Evolutionary conservation across 2,888 invertebrate genomes (phyloP), one percentile per base, ranked within the genome.

Genomic region (Noctua janthe): DNA sequence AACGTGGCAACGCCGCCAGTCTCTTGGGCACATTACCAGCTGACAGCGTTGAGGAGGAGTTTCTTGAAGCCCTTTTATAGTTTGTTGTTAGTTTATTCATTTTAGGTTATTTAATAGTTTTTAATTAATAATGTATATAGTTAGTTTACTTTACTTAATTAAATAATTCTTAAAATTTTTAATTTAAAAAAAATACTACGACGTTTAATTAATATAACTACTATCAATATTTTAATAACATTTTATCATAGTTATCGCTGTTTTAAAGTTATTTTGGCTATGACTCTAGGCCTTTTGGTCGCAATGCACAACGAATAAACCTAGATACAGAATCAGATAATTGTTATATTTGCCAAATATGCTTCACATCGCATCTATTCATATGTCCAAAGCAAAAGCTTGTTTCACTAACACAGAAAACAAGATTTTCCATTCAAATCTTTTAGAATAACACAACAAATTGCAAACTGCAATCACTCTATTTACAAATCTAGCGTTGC

Each of bases 401-500:
- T 20, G 10, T 51, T 15, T 39, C 15, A 20, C 20, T 5, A 15
- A 4, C 23, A n/a, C 17, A 66, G 2, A 49, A 72, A 73, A 81
- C 35, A 73, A 56, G 49, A 70, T 51, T 64, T 17, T 8, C 62
- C 20, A 69, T 64, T n/a, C 8, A 80, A 80, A 82, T 51, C 15
- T 23, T 54, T 54, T 66, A 72, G 10, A 75, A 62, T 23, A 71
- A 67, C 13, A 71, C 11, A 11, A 20, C 47, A 17, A 83, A 51
- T 62, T 66, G 5, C 64, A 49, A 75, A 66, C 67, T 35, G 35
- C 64, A 71, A 74, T 71, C 67, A 74, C 11, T 71, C 23, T 74
- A 67, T 83, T 72, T 66, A 49, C 64, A 66, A 78, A 69, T 64
- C 47, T 59, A 39, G 23, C 39, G 23, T 11, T 51, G 1, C 13